Evolutionary conservation across 2,888 invertebrate genomes (phyloP).

Genomic region (Pycnomerus fuliginosus): DNA sequence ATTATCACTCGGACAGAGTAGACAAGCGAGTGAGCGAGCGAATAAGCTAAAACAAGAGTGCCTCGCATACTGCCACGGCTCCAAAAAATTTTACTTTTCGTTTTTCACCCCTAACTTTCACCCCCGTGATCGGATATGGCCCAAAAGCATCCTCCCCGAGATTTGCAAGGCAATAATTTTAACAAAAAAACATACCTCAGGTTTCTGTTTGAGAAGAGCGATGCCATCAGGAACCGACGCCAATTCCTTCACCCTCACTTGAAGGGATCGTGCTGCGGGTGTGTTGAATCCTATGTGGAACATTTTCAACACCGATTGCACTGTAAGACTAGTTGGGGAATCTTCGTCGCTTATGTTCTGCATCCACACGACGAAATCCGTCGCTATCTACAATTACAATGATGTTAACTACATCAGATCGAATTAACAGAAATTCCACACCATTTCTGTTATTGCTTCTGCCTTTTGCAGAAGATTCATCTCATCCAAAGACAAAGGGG

Average conservation of each 20-base stretch:
- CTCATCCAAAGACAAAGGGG: slow-evolving; percentile 43
- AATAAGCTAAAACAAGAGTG: too few relatives aligned
- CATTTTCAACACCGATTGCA: slow-evolving; percentile 45
- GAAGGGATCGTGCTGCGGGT: slow-evolving; percentile 58
- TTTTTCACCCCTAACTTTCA: too few relatives aligned
- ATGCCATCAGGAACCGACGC: slow-evolving; percentile 60
- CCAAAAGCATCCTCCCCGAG: too few relatives aligned
- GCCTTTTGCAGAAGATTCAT: slow-evolving; percentile 48
- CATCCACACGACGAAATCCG: slow-evolving; percentile 49
- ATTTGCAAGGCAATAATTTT: too few relatives aligned
- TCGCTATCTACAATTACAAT: slow-evolving; percentile 42
- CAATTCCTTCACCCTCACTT: slow-evolving; percentile 59
- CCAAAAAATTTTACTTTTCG: too few relatives aligned
- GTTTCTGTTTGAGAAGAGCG: slow-evolving; percentile 55
- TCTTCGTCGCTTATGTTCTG: slow-evolving; percentile 39
- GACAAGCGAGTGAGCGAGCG: too few relatives aligned
- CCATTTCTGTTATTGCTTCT: slow-evolving; percentile 44
- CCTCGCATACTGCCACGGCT: too few relatives aligned
- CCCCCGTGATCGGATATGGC: too few relatives aligned
- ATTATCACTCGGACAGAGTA: too few relatives aligned
- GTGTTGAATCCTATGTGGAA: slow-evolving; percentile 61
- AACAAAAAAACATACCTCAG: slow-evolving; percentile 55
- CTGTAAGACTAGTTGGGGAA: slow-evolving; percentile 38
- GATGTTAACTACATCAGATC: slow-evolving; percentile 5
- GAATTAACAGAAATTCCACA: slow-evolving; percentile 21